Base-by-base conservation (phyloP, 2,888 invertebrate species). In the Phymatocera aterrima region DNA sequence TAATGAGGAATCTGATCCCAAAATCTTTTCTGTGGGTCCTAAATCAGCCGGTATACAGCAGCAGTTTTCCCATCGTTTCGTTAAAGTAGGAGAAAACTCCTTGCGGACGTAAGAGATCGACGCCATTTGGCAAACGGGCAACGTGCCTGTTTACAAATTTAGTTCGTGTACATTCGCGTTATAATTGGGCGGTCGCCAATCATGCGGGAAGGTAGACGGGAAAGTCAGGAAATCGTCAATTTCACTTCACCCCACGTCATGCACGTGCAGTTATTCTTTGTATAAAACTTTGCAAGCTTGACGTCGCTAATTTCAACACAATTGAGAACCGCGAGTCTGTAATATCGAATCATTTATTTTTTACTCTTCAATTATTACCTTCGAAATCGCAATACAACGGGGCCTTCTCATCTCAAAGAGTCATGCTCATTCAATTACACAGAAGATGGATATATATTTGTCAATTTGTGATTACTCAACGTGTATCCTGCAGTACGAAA, bases 41-140 rank as follows among this genome's bases (percentile, higher is more conserved):
- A n/a, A n/a, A n/a, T n/a, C n/a, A n/a, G n/a, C 40, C 8, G 4
- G 15, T 37, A 8, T 37, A 37, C 6, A 37, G 21, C 64, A 37
- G 28, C 43, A 28, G 37, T 37, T 64, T 24, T 43, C 4, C 15
- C 5, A 15, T 28, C 24, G 21, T 24, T 43, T 24, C 24, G 43
- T 40, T 43, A 15, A 46, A 12, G 18, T 12, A 24, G 68, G 43
- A 28, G 24, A n/a, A 46, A 65, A 65, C 24, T 65, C 65, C 43
- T 24, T 3, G 68, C 12, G 68, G 6, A 28, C 12, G 12, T 3
- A 46, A 46, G 24, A 43, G 40, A 24, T 40, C 37, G 54, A 70
- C 70, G 74, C 74, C 72, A 75, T 75, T 57, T 40, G 57, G 57
- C 12, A 24, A 75, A 75, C 74, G 74, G 40, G 74, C 74, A 75